Conservation (phyloP, 1,140 invertebrate species). For the Ceratosolen fusciceps region DNA sequence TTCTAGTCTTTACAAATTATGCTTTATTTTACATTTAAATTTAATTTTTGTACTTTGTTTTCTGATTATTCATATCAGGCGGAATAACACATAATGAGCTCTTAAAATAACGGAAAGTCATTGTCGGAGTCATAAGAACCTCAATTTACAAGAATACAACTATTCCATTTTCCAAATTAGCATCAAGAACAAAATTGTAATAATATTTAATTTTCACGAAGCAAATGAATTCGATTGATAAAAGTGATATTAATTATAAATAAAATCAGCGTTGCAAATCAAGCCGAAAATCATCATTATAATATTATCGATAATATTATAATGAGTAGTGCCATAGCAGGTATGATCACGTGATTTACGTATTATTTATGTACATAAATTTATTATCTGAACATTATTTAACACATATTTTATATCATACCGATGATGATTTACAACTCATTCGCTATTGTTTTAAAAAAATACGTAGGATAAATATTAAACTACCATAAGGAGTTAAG, state of each 20-base stretch:
- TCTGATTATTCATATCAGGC: background rate
- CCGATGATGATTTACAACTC: background rate
- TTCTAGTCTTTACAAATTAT: background rate
- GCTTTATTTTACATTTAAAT: background rate
- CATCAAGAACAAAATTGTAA: background rate
- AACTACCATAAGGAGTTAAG: background rate
- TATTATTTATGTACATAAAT: background rate
- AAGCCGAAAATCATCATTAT: no score
- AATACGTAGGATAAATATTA: background rate
- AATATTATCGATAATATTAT: no score
- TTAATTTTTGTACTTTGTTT: slow-evolving; percentile 8
- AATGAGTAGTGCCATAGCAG: no score
- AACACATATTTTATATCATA: background rate
- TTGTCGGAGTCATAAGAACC: background rate
- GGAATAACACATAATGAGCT: background rate
- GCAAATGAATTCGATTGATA: no score
- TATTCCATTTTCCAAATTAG: background rate
- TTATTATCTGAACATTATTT: no score
- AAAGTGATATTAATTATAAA: no score
- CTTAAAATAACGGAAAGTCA: background rate
- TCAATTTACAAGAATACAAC: background rate
- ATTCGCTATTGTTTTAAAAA: background rate
- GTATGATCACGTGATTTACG: no score
- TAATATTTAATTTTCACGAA: background rate
- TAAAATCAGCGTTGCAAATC: no score